Conservation (phyloP, 2,888 invertebrate species). For the Neelides folsomi region DNA sequence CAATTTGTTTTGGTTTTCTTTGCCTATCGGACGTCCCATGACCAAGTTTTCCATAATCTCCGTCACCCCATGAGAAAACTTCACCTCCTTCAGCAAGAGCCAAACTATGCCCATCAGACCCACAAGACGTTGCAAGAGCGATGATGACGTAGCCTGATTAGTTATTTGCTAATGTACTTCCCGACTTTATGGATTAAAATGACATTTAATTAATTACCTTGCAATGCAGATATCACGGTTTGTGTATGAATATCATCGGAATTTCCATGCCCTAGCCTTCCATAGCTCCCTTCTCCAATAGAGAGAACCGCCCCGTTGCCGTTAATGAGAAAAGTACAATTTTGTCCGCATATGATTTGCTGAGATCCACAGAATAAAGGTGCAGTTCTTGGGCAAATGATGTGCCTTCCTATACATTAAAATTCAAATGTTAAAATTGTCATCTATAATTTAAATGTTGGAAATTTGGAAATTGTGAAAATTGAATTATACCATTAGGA, state of each 20-base stretch:
- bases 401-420: conserved; percentile 36
- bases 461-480: neutral
- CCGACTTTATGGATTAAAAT: conserved; percentile 5
- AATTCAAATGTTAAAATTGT: neutral
- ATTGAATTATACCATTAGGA: conserved; percentile 2
- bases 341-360: conserved; percentile 51
- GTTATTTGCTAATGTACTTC: conserved; percentile 4
- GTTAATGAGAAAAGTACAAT: conserved; percentile 51
- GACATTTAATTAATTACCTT: conserved; percentile 36
- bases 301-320: conserved; percentile 49
- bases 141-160: conserved; percentile 48
- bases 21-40: conserved; percentile 53
- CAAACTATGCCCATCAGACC: conserved; percentile 52
- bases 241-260: conserved; percentile 49
- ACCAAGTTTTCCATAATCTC: conserved; percentile 51
- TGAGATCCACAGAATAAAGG: conserved; percentile 43
- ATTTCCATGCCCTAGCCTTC: conserved; percentile 49
- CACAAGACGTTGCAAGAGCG: conserved; percentile 49
- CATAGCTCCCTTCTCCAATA: conserved; percentile 53
- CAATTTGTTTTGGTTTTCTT: conserved; percentile 49
- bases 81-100: conserved; percentile 53
- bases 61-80: conserved; percentile 37
- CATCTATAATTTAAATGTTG: neutral
- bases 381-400: conserved; percentile 39
- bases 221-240: conserved; percentile 47